Base-by-base conservation (phyloP, 2,113 vertebrate species). In the Eurystomus gularis region DNA sequence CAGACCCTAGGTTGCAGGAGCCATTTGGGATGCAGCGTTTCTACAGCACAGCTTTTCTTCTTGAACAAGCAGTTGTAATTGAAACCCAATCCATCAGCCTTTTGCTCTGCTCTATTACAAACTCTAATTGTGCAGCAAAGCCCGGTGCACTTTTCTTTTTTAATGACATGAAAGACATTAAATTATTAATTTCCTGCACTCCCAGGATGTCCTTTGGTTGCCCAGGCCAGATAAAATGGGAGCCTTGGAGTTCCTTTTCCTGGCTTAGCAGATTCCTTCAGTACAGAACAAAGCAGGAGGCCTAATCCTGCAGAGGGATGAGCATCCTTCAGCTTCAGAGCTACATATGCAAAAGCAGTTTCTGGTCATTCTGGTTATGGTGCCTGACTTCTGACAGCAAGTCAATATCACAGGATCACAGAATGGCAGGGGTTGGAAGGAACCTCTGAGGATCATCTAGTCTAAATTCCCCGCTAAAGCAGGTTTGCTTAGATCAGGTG, bases 111-210 rank as follows among this genome's bases (percentile, higher is more conserved):
- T 84, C 35, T n/a, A 4, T 60, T 71, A 71, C 1, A 12, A 93
- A 76, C 46, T 89, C 28, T 46, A 77, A 73, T 31, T 1, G 0
- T 42, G 51, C 64, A 25, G 40, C 25, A 90, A 83, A 80, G 26
- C 23, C 23, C 23, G 17, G 29, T 21, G 20, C 3, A 3, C 5
- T 2, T 29, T 48, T 70, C 46, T 35, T 58, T 73, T 64, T 62
- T 48, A 79, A 21, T 87, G 66, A 73, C 46, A 40, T 37, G 20
- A 83, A 88, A 87, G 64, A 66, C 33, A 77, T 18, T 90, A 82
- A 91, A 90, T 86, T 58, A 96, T 91, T 82, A 57, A 90, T 85
- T 86, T 86, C 37, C 71, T 86, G 25, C 23, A 35, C 42, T 94
- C 39, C 39, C 55, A 58, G 62, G n/a, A 72, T 37, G n/a, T 31